Base-by-base conservation (phyloP, 2,113 vertebrate genomes). In the Eulemur rufifrons region DNA sequence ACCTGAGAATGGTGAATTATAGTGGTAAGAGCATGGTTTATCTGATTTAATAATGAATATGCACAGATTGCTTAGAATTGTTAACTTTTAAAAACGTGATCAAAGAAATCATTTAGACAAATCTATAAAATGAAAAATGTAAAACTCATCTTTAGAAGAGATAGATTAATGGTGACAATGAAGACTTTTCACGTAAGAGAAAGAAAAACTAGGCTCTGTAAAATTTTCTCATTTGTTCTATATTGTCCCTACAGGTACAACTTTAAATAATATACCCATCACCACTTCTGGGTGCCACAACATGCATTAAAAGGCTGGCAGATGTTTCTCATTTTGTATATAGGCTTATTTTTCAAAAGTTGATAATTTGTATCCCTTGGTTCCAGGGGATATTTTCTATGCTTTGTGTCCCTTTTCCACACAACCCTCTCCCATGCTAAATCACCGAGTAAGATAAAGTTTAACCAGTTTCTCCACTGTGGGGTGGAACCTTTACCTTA, bases 101-200 rank as follows among this genome's bases (percentile, higher is more conserved):
- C 52, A 47, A 77, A 85, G 63, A 63, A 83, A 68, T 73, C 34
- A 74, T 61, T 73, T 93, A 59, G 52, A 71, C 32, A 50, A 20
- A 25, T 85, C 13, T 74, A 56, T 91, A 45, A 91, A 82, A 95
- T 56, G 66, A 86, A 86, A 78, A 10, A 37, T 37, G 18, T 66
- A 80, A 80, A 73, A 64, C 47, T 21, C 8, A 13, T 81, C 80
- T 89, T 89, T 86, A 37, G 59, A 74, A 86, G 42, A 77, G n/a
- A 32, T 63, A n/a, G 7, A 54, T 69, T 81, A 87, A 45, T 87
- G 29, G 4, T 91, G 32, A 6, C 45, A 69, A 8, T 77, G 71
- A 90, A 52, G 29, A 78, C 68, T 42, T 86, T 64, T 63, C 42
- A 54, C 17, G 6, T 74, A 61, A 85, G 69, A 69, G 47, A 91